phyloP scores from a whole-genome alignment of 1,140 invertebrate species.

The Conus betulinus region DNA sequence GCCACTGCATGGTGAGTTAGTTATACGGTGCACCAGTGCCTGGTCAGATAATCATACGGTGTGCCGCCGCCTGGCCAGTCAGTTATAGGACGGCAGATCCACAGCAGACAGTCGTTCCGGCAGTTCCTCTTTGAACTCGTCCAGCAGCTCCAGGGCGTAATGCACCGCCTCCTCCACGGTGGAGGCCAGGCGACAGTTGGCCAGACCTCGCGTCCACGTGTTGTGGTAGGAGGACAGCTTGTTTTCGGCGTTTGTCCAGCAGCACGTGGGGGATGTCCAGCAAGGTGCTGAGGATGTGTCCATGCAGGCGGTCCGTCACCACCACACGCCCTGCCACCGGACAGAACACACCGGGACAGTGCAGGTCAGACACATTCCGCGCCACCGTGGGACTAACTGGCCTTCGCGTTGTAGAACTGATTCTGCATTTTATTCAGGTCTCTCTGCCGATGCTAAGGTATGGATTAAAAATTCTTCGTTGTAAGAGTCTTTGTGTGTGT shows the following conservation, averaged over 20 bases:
- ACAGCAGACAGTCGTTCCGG: neutral
- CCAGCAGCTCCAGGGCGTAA: slow-evolving; percentile 34
- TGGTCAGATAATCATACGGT: too few species aligned
- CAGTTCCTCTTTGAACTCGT: slow-evolving; percentile 22
- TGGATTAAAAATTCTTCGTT: too few species aligned
- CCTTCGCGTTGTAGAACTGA: too few species aligned
- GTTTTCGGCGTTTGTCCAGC: slow-evolving; percentile 48
- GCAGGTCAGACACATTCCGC: too few species aligned
- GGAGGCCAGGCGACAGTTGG: slow-evolving; percentile 32
- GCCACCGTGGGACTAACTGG: too few species aligned
- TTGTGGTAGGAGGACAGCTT: slow-evolving; percentile 52
- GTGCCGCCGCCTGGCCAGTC: too few species aligned
- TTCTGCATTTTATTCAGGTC: too few species aligned
- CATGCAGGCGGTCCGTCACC: slow-evolving; percentile 58
- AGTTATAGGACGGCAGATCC: neutral
- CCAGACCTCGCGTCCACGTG: slow-evolving; percentile 49
- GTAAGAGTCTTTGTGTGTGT: too few species aligned
- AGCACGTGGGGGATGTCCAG: slow-evolving; percentile 56
- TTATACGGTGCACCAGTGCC: too few species aligned
- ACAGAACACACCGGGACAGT: too few species aligned
- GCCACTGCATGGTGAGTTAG: too few species aligned
- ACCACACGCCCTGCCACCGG: slow-evolving; percentile 36
- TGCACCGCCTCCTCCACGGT: slow-evolving; percentile 26
- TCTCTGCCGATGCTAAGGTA: too few species aligned
- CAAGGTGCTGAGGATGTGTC: slow-evolving; percentile 52